Evolutionary conservation across 2,888 invertebrate species (phyloP).

Genomic region (Coremacera marginata): DNA sequence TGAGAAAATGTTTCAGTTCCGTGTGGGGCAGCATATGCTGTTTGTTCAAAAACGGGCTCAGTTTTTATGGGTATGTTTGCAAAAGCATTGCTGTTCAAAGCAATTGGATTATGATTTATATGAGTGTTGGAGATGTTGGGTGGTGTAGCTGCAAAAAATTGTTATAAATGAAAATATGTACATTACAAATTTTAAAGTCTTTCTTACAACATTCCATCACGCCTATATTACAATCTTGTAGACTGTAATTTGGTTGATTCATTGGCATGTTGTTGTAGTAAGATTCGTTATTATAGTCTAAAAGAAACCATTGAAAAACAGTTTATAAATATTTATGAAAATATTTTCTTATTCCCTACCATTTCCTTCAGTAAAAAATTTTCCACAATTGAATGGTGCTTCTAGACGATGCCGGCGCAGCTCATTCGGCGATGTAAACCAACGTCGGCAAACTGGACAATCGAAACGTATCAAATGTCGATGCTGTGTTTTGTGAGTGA

Average conservation of each 20-base stretch:
- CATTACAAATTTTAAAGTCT: neutral
- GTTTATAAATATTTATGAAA: neutral
- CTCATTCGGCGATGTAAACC: conserved; percentile 62
- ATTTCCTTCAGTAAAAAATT: conserved; percentile 54
- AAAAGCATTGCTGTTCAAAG: neutral
- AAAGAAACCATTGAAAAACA: neutral
- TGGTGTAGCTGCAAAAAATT: conserved; percentile 22
- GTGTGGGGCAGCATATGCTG: neutral
- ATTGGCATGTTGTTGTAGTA: conserved; percentile 27
- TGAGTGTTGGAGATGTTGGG: conserved; percentile 25
- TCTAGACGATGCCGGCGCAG: conserved; percentile 61
- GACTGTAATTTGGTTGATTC: conserved; percentile 53
- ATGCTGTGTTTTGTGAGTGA: conserved; percentile 59
- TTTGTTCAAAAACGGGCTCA: conserved; percentile 19
- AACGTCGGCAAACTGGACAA: conserved; percentile 61
- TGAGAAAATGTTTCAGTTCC: conserved; percentile 41
- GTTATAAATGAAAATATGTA: neutral
- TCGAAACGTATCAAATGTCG: conserved; percentile 62
- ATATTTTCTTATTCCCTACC: conserved; percentile 25
- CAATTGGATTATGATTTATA: neutral
- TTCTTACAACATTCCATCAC: conserved; percentile 56
- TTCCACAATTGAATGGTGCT: conserved; percentile 63
- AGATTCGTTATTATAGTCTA: neutral
- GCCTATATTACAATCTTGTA: conserved; percentile 60
- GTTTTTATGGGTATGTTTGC: conserved; percentile 15